Evolutionary conservation across 2,797 vertebrate species (phyloP).

Genomic region (Hippoglossus hippoglossus): DNA sequence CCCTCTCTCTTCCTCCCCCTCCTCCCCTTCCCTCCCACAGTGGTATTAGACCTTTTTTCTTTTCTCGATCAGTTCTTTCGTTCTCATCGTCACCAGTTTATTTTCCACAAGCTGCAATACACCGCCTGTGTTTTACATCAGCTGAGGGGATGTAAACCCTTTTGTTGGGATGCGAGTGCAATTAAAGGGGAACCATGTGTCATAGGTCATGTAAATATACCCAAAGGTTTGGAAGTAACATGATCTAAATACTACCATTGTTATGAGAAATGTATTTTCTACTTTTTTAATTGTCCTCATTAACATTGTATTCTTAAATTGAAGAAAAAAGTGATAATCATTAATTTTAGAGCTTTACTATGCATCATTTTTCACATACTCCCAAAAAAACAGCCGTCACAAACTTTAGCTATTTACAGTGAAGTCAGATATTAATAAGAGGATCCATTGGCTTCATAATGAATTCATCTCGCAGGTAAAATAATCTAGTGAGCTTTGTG

Average conservation of each 20-base stretch:
- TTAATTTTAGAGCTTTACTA: too few relatives aligned
- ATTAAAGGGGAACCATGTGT: slow-evolving; percentile 10
- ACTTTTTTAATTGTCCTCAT: too few relatives aligned
- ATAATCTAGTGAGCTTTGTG: background rate
- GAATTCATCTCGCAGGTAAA: background rate
- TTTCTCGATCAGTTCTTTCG: slow-evolving; percentile 40
- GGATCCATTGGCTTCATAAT: background rate
- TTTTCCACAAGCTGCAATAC: slow-evolving; percentile 82
- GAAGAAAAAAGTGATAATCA: too few relatives aligned
- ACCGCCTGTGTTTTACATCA: slow-evolving; percentile 36
- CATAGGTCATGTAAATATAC: background rate
- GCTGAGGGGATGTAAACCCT: slow-evolving; percentile 10
- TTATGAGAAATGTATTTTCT: too few relatives aligned
- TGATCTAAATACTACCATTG: too few relatives aligned
- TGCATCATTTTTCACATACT: too few relatives aligned
- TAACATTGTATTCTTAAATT: too few relatives aligned
- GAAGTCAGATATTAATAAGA: background rate
- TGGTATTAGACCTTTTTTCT: slow-evolving; percentile 42
- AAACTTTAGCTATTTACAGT: background rate
- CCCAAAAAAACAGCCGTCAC: background rate
- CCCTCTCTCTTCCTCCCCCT: slow-evolving; percentile 29
- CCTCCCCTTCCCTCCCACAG: slow-evolving; percentile 40
- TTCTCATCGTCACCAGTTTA: slow-evolving; percentile 60
- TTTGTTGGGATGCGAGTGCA: background rate
- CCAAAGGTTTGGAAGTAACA: slow-evolving; percentile 27